Conservation (phyloP, 2,888 invertebrate species). For the Apamea epomidion region DNA sequence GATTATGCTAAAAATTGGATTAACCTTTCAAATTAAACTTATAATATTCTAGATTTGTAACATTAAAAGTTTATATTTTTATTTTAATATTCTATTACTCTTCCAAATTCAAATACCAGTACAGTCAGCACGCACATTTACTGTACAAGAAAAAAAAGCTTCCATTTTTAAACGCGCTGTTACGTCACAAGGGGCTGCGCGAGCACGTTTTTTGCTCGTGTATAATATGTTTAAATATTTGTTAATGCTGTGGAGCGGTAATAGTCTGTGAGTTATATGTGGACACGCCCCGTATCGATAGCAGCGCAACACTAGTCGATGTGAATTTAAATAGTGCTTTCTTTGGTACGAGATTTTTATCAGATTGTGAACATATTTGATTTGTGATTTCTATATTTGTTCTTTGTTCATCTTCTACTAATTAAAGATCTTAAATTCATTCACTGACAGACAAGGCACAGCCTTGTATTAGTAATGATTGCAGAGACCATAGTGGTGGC, state of each 20-base stretch:
- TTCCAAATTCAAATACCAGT: constrained; percentile 27
- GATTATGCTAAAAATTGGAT: not conserved
- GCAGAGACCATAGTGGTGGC: no score
- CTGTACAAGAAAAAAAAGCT: constrained; percentile 34
- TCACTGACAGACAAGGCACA: not conserved
- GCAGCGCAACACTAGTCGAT: constrained; percentile 60
- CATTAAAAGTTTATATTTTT: not conserved
- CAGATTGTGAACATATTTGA: not conserved
- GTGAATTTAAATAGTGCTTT: constrained; percentile 21
- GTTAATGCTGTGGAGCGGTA: constrained; percentile 79
- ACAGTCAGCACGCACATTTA: constrained; percentile 27
- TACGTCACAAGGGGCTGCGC: constrained; percentile 67
- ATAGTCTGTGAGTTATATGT: constrained; percentile 73
- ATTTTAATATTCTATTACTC: constrained; percentile 8
- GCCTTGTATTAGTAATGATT: no score
- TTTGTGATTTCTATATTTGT: not conserved
- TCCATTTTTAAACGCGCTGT: constrained; percentile 53
- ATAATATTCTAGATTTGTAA: not conserved
- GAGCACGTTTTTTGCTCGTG: constrained; percentile 72
- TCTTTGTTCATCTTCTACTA: not conserved
- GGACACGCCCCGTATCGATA: constrained; percentile 77
- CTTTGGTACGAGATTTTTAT: not conserved
- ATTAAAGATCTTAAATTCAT: not conserved
- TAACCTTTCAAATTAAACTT: not conserved
- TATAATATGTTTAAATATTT: constrained; percentile 85